These are phyloP conservation scores for Drosophila niveifrons DNA, from an alignment of 2,888 invertebrate species.

Conservation along the genomic window DNA sequence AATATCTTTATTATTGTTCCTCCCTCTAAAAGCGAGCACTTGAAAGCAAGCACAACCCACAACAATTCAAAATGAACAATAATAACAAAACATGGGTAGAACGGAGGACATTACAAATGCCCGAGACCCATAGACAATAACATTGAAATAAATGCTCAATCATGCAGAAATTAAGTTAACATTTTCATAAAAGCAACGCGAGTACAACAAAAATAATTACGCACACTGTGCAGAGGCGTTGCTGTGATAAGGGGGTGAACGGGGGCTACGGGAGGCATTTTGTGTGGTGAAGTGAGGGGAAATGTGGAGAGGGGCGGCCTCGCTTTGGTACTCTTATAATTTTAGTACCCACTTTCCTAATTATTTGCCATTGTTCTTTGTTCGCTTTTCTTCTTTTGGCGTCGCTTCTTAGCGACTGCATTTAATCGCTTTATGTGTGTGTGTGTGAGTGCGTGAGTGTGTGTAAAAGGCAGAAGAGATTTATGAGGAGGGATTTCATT, in stretches of 20 bases:
- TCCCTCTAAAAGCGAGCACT: background rate
- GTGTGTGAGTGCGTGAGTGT: slow-evolving; percentile 14
- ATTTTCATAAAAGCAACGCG: slow-evolving; percentile 59
- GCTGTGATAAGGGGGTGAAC: background rate
- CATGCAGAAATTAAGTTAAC: slow-evolving; percentile 73
- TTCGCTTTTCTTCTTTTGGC: slow-evolving; percentile 22
- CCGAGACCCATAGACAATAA: slow-evolving; percentile 56
- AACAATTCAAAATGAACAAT: slow-evolving; percentile 31
- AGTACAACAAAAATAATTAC: slow-evolving; percentile 56
- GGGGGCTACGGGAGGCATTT: background rate
- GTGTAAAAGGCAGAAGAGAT: slow-evolving; percentile 30
- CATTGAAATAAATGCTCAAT: slow-evolving; percentile 76
- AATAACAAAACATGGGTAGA: slow-evolving; percentile 9
- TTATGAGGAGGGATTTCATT: slow-evolving; percentile 38
- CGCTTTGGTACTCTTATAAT: slow-evolving; percentile 48
- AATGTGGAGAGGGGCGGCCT: background rate
- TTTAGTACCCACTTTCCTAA: slow-evolving; percentile 70
- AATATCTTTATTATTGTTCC: slow-evolving; percentile 6
- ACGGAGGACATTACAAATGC: slow-evolving; percentile 23
- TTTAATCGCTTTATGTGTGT: slow-evolving; percentile 49
- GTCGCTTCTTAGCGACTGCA: slow-evolving; percentile 39
- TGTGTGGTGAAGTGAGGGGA: background rate
- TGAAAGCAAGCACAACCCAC: slow-evolving; percentile 20
- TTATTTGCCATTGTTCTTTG: slow-evolving; percentile 56
- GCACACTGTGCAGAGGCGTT: slow-evolving; percentile 21